Base-by-base conservation (phyloP, 2,888 invertebrate species). In the Xanthorhoe spadicearia region DNA sequence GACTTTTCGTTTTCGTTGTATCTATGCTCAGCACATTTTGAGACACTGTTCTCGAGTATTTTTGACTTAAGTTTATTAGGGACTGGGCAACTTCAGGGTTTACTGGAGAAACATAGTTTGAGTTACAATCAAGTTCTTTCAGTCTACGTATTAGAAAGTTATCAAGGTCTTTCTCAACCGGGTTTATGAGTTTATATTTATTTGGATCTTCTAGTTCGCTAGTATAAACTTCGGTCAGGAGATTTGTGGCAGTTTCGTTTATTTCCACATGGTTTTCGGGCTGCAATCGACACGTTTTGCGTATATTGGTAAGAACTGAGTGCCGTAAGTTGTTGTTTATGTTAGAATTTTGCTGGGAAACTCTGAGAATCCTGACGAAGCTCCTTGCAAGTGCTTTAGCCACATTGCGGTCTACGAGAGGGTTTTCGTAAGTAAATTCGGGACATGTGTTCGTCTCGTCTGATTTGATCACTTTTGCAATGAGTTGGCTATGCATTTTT, bases 71-170 rank as follows among this genome's bases (percentile, higher is more conserved):
- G 76, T 91, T 92, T 2, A 86, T 68, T 55, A 92, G 75, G 10
- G 92, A 88, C 77, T 89, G 88, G 1, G 87, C 62, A 19, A 88
- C 75, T 77, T 92, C 92, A 54, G 87, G 84, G 48, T 87, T 86
- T 0, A 83, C 18, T 51, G 71, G 64, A 15, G 82, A 71, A 48
- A 78, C 66, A 50, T 75, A 76, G n/a, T 66, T 78, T 9, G 87
- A 78, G n/a, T 70, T 76, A 0, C 87, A 53, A 50, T 83, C 76
- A 49, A 79, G 69, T 57, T 83, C 81, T 66, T 83, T 87, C 50
- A 87, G 75, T 72, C 73, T 82, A 68, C 83, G 78, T 10, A 88
- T 70, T 19, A 93, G 74, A 72, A 87, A 91, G n/a, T 82, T 79
- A 51, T 92, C 90, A 0, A 92, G 76, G 5, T 71, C 72, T 69